phyloP scores from a whole-genome alignment of 1,140 invertebrate species.

The Bombus turneri region DNA sequence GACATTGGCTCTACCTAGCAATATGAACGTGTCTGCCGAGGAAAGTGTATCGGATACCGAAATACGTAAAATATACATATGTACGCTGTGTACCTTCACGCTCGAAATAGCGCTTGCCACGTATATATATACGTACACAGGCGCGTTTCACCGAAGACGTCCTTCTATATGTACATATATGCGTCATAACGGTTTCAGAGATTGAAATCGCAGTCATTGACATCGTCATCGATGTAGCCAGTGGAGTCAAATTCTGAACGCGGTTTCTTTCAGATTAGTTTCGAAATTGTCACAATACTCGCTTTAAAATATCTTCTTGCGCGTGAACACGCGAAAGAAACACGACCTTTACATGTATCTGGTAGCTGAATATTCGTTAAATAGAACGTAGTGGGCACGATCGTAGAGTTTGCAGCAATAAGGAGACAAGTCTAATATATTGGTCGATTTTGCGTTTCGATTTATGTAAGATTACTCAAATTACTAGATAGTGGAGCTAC shows the following conservation, averaged over 20 bases:
- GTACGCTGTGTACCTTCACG: background rate
- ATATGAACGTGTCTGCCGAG: background rate
- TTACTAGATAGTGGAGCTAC: background rate
- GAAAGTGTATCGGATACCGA: conserved; percentile 34
- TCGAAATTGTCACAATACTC: too few species aligned
- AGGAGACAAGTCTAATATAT: too few species aligned
- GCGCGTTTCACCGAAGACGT: background rate
- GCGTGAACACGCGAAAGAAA: background rate
- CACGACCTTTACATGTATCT: background rate
- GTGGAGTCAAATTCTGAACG: conserved; percentile 10
- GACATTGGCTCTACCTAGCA: background rate
- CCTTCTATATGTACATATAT: background rate
- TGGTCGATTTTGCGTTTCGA: background rate
- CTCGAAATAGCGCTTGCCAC: conserved; percentile 16
- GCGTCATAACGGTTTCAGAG: conserved; percentile 43
- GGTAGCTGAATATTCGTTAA: background rate
- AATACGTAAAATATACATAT: conserved; percentile 1
- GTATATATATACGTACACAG: background rate
- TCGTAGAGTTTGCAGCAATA: too few species aligned
- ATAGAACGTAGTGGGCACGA: too few species aligned
- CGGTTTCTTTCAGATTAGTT: background rate
- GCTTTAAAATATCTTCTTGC: background rate
- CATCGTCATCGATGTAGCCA: conserved; percentile 39
- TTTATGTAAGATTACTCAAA: background rate
- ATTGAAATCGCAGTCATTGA: conserved; percentile 49